Evolutionary conservation across 2,888 invertebrate genomes (phyloP), one percentile per base, ranked within the genome.

Genomic region (Nephrotoma appendiculata): DNA sequence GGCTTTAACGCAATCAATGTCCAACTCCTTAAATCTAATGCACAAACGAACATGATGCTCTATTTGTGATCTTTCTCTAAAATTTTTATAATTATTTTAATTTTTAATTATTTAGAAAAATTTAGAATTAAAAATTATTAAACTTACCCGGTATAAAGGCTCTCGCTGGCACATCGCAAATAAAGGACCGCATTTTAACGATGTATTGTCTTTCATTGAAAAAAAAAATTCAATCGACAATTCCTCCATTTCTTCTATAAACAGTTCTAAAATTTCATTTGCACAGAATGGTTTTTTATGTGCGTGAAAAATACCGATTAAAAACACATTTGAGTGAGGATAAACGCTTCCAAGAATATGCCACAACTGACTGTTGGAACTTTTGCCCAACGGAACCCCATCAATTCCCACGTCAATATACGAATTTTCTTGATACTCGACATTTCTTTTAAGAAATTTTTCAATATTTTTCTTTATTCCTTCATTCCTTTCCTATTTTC

Each of bases 1-100:
- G 19, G 44, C 57, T 83, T 86, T 57, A 31, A 88, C 87, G 44
- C 87, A 83, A 44, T 57, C 87, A 86, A 87, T 57, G 83, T 83
- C 44, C 15, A 88, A 48, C 42, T 85, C 83, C 71, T 84, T 86
- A 48, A 88, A 87, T 12, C 45, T 44, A 31, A 87, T 86, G 42
- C 57, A 52, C 44, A 85, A 44, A 86, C n/a, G n/a, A n/a, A n/a
- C n/a, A n/a, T 88, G 88, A 87, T 88, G 87, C 12, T 87, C 87
- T 44, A 86, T 86, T 86, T 88, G 87, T 9, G 45, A 12, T 87
- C 86, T 85, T 42, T 87, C n/a, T 87, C 11, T 31, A 86, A 87
- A 88, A 44, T 87, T n/a, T n/a, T n/a, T n/a, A n/a, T n/a, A n/a
- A n/a, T n/a, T n/a, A n/a, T n/a, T n/a, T n/a, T n/a, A n/a, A n/a